phyloP scores from a whole-genome alignment of 2,113 vertebrate species.

The Arenaria interpres region DNA sequence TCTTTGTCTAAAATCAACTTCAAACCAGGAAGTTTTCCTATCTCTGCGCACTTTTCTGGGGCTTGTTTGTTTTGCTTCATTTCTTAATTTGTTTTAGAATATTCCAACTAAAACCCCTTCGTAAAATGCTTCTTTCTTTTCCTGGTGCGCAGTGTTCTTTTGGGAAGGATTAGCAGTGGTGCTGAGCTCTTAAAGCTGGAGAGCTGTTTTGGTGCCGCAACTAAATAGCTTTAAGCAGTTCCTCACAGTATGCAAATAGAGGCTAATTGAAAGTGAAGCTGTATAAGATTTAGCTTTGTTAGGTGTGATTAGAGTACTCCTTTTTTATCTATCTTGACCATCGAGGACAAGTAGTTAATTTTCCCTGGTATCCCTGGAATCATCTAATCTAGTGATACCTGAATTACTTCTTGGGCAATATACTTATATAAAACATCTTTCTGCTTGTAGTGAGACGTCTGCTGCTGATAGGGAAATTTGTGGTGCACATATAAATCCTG shows the following conservation, averaged over 20 bases:
- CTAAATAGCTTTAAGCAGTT: not conserved
- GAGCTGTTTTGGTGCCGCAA: not conserved
- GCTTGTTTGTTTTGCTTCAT: not conserved
- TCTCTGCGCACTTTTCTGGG: not conserved
- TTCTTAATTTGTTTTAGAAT: not conserved
- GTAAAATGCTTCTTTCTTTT: not conserved
- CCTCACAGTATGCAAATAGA: not conserved
- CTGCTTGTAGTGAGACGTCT: not conserved
- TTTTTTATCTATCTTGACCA: not conserved
- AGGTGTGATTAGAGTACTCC: not conserved
- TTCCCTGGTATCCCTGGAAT: not conserved
- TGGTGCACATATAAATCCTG: not conserved
- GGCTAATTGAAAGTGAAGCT: not conserved
- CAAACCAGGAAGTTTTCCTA: not conserved
- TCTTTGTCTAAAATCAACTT: not conserved
- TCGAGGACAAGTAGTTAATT: not conserved
- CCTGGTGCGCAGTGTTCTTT: not conserved
- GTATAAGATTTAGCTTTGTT: not conserved
- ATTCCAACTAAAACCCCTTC: not conserved
- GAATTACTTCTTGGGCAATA: not conserved
- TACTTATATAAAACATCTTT: not conserved
- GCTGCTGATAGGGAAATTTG: not conserved
- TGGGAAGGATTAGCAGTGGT: not conserved
- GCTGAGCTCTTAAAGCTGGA: not conserved
- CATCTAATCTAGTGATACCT: not conserved